phyloP scores from a whole-genome alignment of 1,140 invertebrate genomes.

The Epicauta chinensis region DNA sequence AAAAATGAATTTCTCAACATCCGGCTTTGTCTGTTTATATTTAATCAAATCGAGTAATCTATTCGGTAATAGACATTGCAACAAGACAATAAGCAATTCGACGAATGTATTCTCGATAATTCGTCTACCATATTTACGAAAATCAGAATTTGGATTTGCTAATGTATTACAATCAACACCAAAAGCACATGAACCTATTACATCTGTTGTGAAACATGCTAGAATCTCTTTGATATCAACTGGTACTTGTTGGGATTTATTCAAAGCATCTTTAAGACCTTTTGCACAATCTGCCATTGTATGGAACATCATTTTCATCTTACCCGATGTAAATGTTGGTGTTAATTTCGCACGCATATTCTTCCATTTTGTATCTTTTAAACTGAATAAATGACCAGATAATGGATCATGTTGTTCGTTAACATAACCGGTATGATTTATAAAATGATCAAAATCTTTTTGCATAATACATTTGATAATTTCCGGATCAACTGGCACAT shows the following conservation, averaged over 20 bases:
- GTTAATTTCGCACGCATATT: constrained; percentile 44
- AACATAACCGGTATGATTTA: constrained; percentile 48
- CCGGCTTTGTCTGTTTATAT: constrained; percentile 6
- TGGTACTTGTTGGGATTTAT: constrained; percentile 32
- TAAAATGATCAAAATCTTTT: constrained; percentile 54
- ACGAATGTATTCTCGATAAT: constrained; percentile 17
- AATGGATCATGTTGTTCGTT: constrained; percentile 49
- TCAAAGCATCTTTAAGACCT: constrained; percentile 40
- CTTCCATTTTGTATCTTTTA: constrained; percentile 46
- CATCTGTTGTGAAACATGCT: constrained; percentile 55
- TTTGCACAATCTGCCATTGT: constrained; percentile 36
- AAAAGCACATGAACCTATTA: constrained; percentile 55
- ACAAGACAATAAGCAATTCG: background rate
- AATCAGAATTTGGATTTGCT: constrained; percentile 47
- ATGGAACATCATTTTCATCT: constrained; percentile 48
- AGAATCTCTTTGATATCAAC: constrained; percentile 53
- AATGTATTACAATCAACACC: constrained; percentile 54
- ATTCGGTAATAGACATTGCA: background rate
- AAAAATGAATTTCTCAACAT: constrained; percentile 41
- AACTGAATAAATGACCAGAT: constrained; percentile 47
- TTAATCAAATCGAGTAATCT: background rate
- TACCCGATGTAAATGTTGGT: constrained; percentile 45
- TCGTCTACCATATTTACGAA: constrained; percentile 37
- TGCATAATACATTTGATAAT: constrained; percentile 52
- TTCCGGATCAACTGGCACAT: constrained; percentile 38